Base-by-base conservation (phyloP, 1,140 invertebrate species). In the Drosophila funebris region DNA sequence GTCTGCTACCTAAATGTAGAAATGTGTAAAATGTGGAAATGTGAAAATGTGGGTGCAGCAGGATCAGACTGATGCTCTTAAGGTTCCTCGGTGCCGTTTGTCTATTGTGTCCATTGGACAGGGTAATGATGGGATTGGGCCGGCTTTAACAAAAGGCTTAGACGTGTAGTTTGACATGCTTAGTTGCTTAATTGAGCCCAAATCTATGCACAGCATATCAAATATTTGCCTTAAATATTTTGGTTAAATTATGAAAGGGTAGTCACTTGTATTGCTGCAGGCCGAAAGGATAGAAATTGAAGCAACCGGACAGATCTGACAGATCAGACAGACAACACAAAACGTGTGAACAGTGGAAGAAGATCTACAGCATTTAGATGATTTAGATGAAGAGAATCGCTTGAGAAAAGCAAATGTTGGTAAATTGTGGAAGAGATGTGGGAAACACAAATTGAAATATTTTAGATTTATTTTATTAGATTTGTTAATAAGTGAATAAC, bases 191-290 rank as follows among this genome's bases (percentile, higher is more conserved):
- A 87, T 87, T 87, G 82, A 88, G 74, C 83, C 73, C 69, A 87
- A 87, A 78, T 87, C 78, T 71, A 87, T 78, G 82, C 66, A 66
- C 73, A 66, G 81, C 82, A 75, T 82, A 78, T 88, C 62, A 87
- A 87, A 87, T 87, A 87, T 87, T 87, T 87, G 82, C 78, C 60
- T 87, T 72, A 87, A 87, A 87, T 87, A 87, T 87, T 87, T 87
- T 87, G 82, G 83, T 82, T 71, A 77, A 80, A 76, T 87, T 67
- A 75, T 72, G 63, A 85, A 85, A 68, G 82, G 82, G 82, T 85
- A 63, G 60, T 56, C 68, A 63, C 63, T 63, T 33, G 22, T 33
- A 27, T 37, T 39, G 24, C 20, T 20, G 13, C 36, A 9, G 44
- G 54, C 33, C 31, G 37, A 13, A 29, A 48, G 44, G 24, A 27